These are phyloP conservation scores for Maccullochella peelii DNA, from an alignment of 2,113 vertebrate species.

Conservation along the genomic window DNA sequence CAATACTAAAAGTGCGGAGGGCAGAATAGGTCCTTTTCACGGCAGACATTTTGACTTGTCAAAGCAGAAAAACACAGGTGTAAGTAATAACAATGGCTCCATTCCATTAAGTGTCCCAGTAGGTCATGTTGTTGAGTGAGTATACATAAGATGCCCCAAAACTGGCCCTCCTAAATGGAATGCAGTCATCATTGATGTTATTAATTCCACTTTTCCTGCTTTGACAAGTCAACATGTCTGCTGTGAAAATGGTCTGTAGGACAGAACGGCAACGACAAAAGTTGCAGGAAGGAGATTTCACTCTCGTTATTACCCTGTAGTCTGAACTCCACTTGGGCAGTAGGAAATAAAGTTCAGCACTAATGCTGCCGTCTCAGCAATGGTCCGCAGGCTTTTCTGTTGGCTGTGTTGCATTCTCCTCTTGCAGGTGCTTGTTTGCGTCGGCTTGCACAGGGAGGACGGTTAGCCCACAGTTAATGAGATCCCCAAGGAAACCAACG, in stretches of 20 bases:
- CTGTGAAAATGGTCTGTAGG: too few relatives aligned
- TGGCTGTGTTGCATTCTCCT: neutral
- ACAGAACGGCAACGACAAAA: neutral
- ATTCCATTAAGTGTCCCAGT: too few relatives aligned
- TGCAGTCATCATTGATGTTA: too few relatives aligned
- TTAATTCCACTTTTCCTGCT: too few relatives aligned
- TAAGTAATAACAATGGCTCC: too few relatives aligned
- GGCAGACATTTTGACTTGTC: too few relatives aligned
- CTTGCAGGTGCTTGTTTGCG: slow-evolving; percentile 63
- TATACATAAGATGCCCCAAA: too few relatives aligned
- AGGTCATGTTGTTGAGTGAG: too few relatives aligned
- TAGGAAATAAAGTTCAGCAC: neutral
- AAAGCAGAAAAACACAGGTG: too few relatives aligned
- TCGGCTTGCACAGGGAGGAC: slow-evolving; percentile 31
- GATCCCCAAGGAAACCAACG: slow-evolving; percentile 63
- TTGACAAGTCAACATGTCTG: too few relatives aligned
- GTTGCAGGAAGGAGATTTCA: neutral
- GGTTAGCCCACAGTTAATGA: slow-evolving; percentile 70
- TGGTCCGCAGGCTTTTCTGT: neutral
- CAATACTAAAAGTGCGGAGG: neutral
- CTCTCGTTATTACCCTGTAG: neutral
- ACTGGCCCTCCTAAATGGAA: too few relatives aligned
- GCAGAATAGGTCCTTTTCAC: neutral
- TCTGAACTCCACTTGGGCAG: neutral
- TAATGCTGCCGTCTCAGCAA: neutral